Conservation (phyloP, 2,888 invertebrate genomes). For the Helleia helle region DNA sequence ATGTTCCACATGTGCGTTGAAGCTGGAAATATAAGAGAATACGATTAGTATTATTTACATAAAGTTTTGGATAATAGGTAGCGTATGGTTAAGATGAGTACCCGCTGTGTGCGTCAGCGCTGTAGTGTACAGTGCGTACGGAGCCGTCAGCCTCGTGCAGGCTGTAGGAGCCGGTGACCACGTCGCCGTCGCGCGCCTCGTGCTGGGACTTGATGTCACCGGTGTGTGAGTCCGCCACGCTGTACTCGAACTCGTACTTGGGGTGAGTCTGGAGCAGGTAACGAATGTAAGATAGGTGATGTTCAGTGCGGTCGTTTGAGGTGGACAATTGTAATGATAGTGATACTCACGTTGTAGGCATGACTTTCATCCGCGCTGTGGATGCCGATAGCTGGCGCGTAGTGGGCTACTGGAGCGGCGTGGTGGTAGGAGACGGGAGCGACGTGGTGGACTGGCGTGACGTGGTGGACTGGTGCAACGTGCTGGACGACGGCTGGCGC, state of each 20-base stretch:
- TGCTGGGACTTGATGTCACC: constrained; percentile 51
- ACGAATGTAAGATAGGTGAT: constrained; percentile 26
- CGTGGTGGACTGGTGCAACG: constrained; percentile 8
- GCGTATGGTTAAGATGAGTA: constrained; percentile 27
- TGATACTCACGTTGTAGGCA: constrained; percentile 41
- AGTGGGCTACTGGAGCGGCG: not conserved
- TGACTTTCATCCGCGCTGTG: constrained; percentile 24
- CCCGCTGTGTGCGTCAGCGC: constrained; percentile 65
- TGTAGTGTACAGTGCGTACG: constrained; percentile 64
- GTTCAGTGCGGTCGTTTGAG: not conserved
- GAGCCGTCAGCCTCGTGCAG: constrained; percentile 72
- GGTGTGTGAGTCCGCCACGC: constrained; percentile 67
- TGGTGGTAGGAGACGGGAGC: constrained; percentile 10
- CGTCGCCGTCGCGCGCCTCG: constrained; percentile 60
- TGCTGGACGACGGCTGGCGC: constrained; percentile 24
- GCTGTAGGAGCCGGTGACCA: constrained; percentile 61
- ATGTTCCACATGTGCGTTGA: constrained; percentile 74
- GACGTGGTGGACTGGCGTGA: no score
- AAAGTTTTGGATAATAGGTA: no score
- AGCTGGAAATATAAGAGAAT: constrained; percentile 39
- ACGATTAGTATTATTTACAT: not conserved
- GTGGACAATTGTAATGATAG: not conserved
- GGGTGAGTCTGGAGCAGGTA: constrained; percentile 46
- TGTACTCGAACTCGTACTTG: constrained; percentile 68
- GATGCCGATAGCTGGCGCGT: no score